phyloP scores from a whole-genome alignment of 2,888 invertebrate species.

The Cerceris ruficornis region DNA sequence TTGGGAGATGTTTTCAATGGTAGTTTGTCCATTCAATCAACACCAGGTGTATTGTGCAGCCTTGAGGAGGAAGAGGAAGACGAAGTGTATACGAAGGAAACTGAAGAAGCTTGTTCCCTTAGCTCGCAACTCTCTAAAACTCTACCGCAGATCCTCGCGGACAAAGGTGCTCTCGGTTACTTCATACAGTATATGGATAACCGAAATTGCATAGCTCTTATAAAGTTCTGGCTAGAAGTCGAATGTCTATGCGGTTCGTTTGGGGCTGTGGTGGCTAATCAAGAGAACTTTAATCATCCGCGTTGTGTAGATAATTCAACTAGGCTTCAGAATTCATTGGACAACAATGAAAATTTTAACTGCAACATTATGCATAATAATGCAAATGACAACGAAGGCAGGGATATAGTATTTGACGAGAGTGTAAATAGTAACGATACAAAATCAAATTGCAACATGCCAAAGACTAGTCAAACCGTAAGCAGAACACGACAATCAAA shows the following conservation, averaged over 20 bases:
- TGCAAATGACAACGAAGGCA: conserved; percentile 28
- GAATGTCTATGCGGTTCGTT: conserved; percentile 84
- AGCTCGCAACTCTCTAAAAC: conserved; percentile 88
- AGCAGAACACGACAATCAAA: conserved; percentile 63
- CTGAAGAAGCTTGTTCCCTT: conserved; percentile 80
- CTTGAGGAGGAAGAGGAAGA: conserved; percentile 79
- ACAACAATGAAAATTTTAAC: conserved; percentile 60
- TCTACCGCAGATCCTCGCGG: conserved; percentile 88
- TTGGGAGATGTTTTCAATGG: conserved; percentile 56
- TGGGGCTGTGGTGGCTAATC: conserved; percentile 1
- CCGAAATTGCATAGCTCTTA: conserved; percentile 85
- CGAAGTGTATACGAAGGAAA: conserved; percentile 57
- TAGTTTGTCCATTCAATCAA: conserved; percentile 37
- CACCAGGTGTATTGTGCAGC: conserved; percentile 67
- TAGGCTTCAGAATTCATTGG: conserved; percentile 36
- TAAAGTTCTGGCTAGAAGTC: conserved; percentile 90
- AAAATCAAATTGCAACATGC: conserved; percentile 70
- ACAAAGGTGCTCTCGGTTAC: conserved; percentile 91
- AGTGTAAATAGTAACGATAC: conserved; percentile 63
- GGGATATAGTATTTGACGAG: conserved; percentile 27
- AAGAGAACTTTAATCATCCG: conserved; percentile 11
- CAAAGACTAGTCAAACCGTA: conserved; percentile 74
- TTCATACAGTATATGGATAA: conserved; percentile 94
- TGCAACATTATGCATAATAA: conserved; percentile 27
- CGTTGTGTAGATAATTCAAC: conserved; percentile 33